Conservation (phyloP, 2,797 vertebrate genomes). For the Phaenicophaeus curvirostris region DNA sequence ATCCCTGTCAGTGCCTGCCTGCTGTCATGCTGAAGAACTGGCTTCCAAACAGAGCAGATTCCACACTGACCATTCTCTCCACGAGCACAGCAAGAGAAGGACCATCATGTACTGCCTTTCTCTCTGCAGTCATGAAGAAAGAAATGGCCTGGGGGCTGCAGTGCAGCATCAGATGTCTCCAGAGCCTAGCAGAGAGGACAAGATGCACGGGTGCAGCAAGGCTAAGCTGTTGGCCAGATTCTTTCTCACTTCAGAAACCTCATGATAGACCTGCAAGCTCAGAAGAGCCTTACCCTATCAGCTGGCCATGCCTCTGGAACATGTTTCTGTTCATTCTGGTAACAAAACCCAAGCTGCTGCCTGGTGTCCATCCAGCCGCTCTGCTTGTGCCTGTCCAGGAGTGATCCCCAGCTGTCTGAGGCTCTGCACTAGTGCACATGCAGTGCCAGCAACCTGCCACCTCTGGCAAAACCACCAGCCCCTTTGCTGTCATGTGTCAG, state of each 20-base stretch:
- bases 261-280: not conserved
- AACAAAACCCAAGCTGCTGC: not conserved
- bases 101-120: not conserved
- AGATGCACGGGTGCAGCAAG: not conserved
- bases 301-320: not conserved
- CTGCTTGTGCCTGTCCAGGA: not conserved
- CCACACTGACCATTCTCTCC: not conserved
- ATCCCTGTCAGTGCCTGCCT: not conserved
- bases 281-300: not conserved
- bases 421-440: fast-evolving
- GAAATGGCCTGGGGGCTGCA: not conserved
- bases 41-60: not conserved
- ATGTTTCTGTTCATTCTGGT: not conserved
- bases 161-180: not conserved
- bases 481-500: fast-evolving
- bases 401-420: conserved; percentile 31
- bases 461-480: not conserved
- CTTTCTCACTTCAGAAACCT: not conserved
- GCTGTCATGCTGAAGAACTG: not conserved
- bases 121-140: not conserved
- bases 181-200: not conserved
- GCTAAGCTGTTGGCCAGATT: not conserved
- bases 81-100: not conserved
- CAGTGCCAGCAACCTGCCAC: not conserved
- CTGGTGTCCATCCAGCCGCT: not conserved